phyloP scores from a whole-genome alignment of 2,113 vertebrate genomes.

The Oreochromis aureus region DNA sequence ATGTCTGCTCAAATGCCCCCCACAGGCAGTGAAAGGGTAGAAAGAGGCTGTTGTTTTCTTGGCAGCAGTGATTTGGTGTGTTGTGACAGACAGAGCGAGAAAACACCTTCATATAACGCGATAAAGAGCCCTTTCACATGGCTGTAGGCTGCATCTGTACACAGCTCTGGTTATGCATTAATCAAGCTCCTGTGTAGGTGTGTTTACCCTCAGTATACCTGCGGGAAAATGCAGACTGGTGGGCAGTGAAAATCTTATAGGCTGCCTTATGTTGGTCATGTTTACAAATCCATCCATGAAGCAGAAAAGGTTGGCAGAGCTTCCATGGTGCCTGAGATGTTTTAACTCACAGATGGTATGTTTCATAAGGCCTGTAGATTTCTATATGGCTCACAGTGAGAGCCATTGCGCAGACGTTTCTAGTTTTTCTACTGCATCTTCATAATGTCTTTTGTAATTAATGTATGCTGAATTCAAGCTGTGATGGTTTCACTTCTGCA shows the following conservation, averaged over 20 bases:
- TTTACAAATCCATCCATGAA: neutral
- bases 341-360: neutral
- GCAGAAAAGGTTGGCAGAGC: neutral
- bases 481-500: neutral
- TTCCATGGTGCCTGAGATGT: neutral
- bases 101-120: neutral
- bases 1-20: neutral
- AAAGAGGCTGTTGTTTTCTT: neutral
- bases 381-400: neutral
- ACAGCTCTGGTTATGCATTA: neutral
- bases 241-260: neutral
- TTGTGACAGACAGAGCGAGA: neutral
- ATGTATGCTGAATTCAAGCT: neutral
- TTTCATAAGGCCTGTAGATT: neutral
- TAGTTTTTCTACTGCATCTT: neutral
- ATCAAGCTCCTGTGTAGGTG: neutral
- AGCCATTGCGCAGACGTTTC: neutral
- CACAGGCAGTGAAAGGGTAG: neutral
- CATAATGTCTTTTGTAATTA: neutral
- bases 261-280: neutral
- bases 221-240: neutral
- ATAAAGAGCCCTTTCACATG: constrained; percentile 18
- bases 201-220: neutral
- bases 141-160: neutral
- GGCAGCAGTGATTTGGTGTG: neutral